Evolutionary conservation across 2,888 invertebrate species (phyloP), one percentile per base, ranked within the genome.

Genomic region (Euzetes globulus): DNA sequence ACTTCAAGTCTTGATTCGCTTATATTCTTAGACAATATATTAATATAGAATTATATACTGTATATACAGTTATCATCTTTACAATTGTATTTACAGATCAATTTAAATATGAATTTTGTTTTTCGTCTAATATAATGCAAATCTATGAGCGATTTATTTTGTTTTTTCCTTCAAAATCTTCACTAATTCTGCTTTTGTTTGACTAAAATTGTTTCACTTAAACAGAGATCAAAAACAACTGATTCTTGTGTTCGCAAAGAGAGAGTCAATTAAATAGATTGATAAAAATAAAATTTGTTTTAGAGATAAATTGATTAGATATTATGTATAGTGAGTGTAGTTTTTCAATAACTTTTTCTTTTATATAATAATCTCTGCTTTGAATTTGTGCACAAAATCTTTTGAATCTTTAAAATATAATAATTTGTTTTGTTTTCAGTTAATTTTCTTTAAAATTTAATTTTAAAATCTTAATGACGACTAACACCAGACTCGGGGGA

Each of bases 41-140:
- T 19, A 50, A 50, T 19, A n/a, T 19, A n/a, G 17, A 50, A n/a
- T n/a, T 50, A 50, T 50, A 55, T 58, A 27, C 58, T 58, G 27
- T 29, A 58, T 58, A 58, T 58, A 58, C 58, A 58, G 29, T 58
- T 58, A 5, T 25, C 13, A 6, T 22, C 17, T 58, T 58, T 27
- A 27, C 29, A 25, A n/a, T 58, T 58, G 58, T 58, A 58, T 58
- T 58, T 58, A 58, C 58, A 58, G n/a, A 58, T 58, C 13, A 29
- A 3, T 58, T 58, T 55, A 2, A 22, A 55, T 25, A 55, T 55
- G n/a, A 55, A 22, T 55, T 55, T 22, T 4, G 41, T 27, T 58
- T 27, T 27, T 27, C 29, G 13, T 55, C 55, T 55, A 55, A 50
- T 50, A 1, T 50, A 50, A 50, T 19, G 50, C 19, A 47, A 47